Percentiles rank a stretch among this genome's conserved stretches.
Conservation (phyloP, 2,888 invertebrate species). For the Cantharis rufa region DNA sequence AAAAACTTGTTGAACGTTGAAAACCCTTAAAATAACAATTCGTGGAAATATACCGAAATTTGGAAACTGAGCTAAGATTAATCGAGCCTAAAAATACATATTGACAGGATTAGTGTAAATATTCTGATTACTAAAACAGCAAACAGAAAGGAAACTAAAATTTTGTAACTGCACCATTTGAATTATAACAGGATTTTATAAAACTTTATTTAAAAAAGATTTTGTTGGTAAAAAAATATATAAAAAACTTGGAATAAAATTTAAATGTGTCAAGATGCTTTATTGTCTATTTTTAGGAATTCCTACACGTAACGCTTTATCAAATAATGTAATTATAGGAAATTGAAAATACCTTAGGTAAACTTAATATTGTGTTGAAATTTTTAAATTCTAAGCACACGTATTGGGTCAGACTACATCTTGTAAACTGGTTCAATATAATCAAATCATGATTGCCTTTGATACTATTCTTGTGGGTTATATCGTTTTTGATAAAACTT, state of each 20-base stretch:
- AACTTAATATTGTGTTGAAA: constrained; percentile 1
- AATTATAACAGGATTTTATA: not conserved
- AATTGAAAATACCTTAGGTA: constrained; percentile 1
- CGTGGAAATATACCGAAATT: not conserved
- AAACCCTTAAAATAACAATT: not conserved
- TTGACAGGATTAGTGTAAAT: not conserved
- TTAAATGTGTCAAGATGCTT: not conserved
- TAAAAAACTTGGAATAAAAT: not conserved
- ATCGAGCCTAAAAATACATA: not conserved
- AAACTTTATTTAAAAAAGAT: not conserved
- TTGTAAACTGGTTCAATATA: constrained; percentile 14
- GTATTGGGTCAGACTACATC: constrained; percentile 11
- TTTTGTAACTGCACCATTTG: not conserved
- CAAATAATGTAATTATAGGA: constrained; percentile 1
- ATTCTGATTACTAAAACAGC: not conserved
- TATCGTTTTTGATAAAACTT: constrained; percentile 5
- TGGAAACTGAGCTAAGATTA: not conserved
- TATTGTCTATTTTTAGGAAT: not conserved
- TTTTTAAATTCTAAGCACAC: constrained; percentile 13
- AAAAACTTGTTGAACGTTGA: not conserved
- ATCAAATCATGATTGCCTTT: constrained; percentile 12
- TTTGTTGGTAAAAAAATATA: not conserved
- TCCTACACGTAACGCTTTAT: not conserved
- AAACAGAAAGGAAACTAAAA: not conserved
- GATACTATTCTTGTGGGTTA: constrained; percentile 3